These are phyloP conservation scores for Pseudonaja textilis DNA, from an alignment of 2,113 vertebrate genomes.

Conservation along the genomic window DNA sequence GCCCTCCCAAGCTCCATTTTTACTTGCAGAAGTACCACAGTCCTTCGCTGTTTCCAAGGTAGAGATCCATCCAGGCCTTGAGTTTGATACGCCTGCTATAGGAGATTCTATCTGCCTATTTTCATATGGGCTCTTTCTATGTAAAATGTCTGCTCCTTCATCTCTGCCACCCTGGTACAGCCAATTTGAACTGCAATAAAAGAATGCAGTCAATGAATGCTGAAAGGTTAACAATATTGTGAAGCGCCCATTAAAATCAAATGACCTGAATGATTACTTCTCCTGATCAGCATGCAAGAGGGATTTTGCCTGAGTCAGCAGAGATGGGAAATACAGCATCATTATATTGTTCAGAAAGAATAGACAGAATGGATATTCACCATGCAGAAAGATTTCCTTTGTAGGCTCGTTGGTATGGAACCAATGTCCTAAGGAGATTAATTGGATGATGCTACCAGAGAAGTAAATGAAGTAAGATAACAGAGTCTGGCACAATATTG, in stretches of 20 bases:
- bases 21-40: too few relatives aligned
- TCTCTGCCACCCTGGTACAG: neutral
- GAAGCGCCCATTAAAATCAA: constrained; percentile 19
- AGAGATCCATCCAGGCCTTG: too few relatives aligned
- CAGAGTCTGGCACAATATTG: neutral
- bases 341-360: constrained; percentile 1
- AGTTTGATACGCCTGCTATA: neutral
- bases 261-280: constrained; percentile 28
- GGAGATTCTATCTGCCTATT: neutral
- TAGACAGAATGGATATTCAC: neutral
- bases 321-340: neutral
- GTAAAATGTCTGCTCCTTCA: neutral
- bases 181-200: neutral
- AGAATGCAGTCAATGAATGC: neutral
- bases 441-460: constrained; percentile 11
- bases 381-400: neutral
- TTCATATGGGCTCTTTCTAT: neutral
- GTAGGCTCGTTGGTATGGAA: constrained; percentile 21
- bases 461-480: constrained; percentile 19
- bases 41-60: too few relatives aligned
- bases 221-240: constrained; percentile 26
- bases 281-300: constrained; percentile 25
- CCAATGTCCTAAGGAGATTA: constrained; percentile 19
- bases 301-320: constrained; percentile 25
- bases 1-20: too few relatives aligned